Evolutionary conservation across 1,140 invertebrate species (phyloP).

Genomic region (Paralvinella palmiformis): DNA sequence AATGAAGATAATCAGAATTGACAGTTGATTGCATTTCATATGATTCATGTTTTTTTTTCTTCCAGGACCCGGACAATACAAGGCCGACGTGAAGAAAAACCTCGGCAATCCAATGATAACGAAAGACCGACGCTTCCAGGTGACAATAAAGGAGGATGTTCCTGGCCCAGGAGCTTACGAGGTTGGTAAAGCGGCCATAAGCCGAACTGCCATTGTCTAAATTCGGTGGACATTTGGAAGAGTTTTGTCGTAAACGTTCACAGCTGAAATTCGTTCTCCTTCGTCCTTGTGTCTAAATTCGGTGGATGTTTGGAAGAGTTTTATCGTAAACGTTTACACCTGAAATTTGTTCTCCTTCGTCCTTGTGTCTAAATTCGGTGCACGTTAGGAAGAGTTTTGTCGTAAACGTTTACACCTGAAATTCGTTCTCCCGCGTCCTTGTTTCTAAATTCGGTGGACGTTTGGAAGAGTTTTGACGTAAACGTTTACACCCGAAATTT

Average conservation of each 20-base stretch:
- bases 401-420: too few species aligned
- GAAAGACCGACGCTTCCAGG: slow-evolving; percentile 38
- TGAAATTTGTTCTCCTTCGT: background rate
- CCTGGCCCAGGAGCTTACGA: slow-evolving; percentile 50
- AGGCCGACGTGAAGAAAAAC: slow-evolving; percentile 17
- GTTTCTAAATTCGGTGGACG: too few species aligned
- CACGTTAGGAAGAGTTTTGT: too few species aligned
- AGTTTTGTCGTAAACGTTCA: slow-evolving; percentile 7
- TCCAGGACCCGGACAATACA: slow-evolving; percentile 45
- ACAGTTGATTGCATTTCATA: background rate
- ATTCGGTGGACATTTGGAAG: slow-evolving; percentile 1
- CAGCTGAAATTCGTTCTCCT: background rate
- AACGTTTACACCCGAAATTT: too few species aligned
- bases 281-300: background rate
- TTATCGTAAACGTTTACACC: background rate
- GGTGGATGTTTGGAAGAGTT: background rate
- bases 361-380: too few species aligned
- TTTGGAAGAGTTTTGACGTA: too few species aligned
- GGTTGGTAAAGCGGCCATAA: slow-evolving; percentile 26
- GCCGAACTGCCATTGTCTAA: background rate
- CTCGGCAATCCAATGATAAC: slow-evolving; percentile 38
- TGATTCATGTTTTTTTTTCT: background rate
- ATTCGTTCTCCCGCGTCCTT: too few species aligned
- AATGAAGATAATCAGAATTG: too few species aligned
- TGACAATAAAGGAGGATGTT: slow-evolving; percentile 29